These are phyloP conservation scores for Pavo muticus DNA, from an alignment of 2,113 vertebrate genomes.

Conservation along the genomic window DNA sequence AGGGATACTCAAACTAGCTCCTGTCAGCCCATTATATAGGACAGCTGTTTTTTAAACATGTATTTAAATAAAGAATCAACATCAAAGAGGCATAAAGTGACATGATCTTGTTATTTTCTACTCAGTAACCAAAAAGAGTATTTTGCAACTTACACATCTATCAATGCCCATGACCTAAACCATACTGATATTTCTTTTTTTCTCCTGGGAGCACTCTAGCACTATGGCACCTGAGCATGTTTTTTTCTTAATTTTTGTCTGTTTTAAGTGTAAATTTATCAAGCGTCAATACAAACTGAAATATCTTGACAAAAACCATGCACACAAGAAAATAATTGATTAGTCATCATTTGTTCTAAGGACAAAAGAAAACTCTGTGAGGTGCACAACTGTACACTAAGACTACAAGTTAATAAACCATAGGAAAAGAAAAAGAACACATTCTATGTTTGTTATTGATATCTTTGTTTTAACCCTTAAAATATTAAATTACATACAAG, in stretches of 20 bases:
- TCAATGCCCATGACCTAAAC: neutral
- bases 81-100: neutral
- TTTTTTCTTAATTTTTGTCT: neutral
- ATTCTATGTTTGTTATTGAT: neutral
- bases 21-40: neutral
- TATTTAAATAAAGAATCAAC: neutral
- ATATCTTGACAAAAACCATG: neutral
- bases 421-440: neutral
- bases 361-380: neutral
- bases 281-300: neutral
- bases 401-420: neutral
- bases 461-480: neutral
- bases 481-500: neutral
- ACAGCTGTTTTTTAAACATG: neutral
- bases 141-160: neutral
- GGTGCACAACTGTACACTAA: neutral
- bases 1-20: neutral
- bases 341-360: neutral
- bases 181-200: neutral
- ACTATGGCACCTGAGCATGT: neutral
- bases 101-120: neutral
- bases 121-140: neutral
- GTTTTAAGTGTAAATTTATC: neutral
- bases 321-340: neutral
- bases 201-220: neutral